These are phyloP conservation scores for Catocala fraxini DNA, from an alignment of 2,888 invertebrate genomes.

Conservation along the genomic window DNA sequence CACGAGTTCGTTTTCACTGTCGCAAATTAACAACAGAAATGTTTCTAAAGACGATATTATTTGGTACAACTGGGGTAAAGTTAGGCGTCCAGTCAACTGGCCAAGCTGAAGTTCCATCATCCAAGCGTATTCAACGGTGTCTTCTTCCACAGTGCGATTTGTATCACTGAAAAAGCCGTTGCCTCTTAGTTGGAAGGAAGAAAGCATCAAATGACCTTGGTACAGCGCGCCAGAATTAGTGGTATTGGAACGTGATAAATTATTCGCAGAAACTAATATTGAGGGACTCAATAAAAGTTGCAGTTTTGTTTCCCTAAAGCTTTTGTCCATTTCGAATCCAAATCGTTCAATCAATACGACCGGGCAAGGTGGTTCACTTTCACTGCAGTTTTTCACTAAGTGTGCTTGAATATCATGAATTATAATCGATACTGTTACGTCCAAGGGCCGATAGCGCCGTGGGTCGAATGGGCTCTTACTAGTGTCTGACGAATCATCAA, in stretches of 20 bases:
- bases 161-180: constrained; percentile 99
- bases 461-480: constrained; percentile 92
- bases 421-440: constrained; percentile 96
- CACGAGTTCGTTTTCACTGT: constrained; percentile 96
- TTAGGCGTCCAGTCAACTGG: constrained; percentile 96
- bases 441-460: constrained; percentile 95
- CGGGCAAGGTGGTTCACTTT: constrained; percentile 96
- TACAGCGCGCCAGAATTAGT: constrained; percentile 86
- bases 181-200: constrained; percentile 96
- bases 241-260: constrained; percentile 89
- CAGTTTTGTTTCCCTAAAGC: constrained; percentile 95
- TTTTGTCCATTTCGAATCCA: constrained; percentile 99
- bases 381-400: constrained; percentile 96
- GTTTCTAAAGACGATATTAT: constrained; percentile 96
- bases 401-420: constrained; percentile 99
- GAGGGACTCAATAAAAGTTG: constrained; percentile 97
- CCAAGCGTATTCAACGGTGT: constrained; percentile 99
- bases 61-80: constrained; percentile 95
- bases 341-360: constrained; percentile 95
- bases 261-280: constrained; percentile 93
- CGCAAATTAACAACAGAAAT: constrained; percentile 93
- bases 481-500: constrained; percentile 89
- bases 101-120: constrained; percentile 97
- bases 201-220: constrained; percentile 95
- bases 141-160: constrained; percentile 95